Evolutionary conservation across 2,888 invertebrate genomes (phyloP), one percentile per base, ranked within the genome.

Genomic region (Polydrusus tereticollis): DNA sequence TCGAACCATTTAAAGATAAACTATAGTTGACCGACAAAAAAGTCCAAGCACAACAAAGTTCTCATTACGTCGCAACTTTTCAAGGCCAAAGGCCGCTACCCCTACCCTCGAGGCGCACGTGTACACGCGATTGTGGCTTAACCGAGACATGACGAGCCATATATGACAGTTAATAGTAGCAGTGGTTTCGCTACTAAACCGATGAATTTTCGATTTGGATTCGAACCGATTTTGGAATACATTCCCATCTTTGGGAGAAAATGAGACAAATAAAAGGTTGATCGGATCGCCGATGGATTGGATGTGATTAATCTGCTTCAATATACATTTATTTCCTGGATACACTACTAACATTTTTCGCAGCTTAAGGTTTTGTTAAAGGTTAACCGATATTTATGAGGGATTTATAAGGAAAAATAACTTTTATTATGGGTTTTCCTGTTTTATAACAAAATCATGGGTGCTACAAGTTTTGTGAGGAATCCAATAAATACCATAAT

Each of bases 161-260:
- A 84, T 84, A 84, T 83, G 84, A 84, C 83, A 81, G 83, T 83
- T 84, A 82, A 84, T 83, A 83, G 83, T 78, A 81, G 75, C 82
- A 82, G 82, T 80, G 81, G 62, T 63, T 18, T 45, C 29, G 26
- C 20, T 63, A 16, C 62, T 29, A 45, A 65, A 55, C 83, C 83
- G 57, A 16, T 45, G 58, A 57, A 57, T 84, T 82, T 84, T 84
- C 83, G 84, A 84, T 85, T 84, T 85, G 85, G 85, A 82, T 83
- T 85, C 84, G 80, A 83, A 78, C 84, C 84, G 84, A 85, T 84
- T 84, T 84, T 82, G 85, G 83, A 83, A 83, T 83, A 83, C 82
- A 84, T 84, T 82, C 84, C n/a, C 82, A 73, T 79, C 78, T 83
- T 82, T 82, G 83, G 45, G 33, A 57, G 14, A 33, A 58, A 59